Evolutionary conservation across 2,888 invertebrate genomes (phyloP).

Genomic region (Meghimatium bilineatum): DNA sequence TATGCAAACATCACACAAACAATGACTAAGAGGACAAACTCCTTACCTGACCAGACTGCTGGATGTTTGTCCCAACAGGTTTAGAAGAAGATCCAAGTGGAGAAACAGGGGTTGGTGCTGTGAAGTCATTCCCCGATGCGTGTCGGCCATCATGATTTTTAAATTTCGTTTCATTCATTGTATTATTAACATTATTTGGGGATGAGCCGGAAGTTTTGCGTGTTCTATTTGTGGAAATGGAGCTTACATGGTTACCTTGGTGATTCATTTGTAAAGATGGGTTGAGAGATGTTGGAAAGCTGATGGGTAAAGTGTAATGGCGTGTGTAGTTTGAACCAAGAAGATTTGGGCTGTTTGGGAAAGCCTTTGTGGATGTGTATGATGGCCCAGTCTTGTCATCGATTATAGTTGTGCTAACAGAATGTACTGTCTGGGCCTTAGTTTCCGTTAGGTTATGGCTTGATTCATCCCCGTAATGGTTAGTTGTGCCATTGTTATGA

Average conservation of each 20-base stretch:
- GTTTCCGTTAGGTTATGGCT: neutral
- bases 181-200: neutral
- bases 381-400: neutral
- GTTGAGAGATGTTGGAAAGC: constrained; percentile 26
- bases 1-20: too few relatives aligned
- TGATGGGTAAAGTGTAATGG: neutral
- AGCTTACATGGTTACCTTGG: neutral
- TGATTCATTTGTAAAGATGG: constrained; percentile 22
- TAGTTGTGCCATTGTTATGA: neutral
- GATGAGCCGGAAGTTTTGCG: neutral
- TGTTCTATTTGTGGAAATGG: neutral
- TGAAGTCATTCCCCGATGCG: constrained; percentile 31
- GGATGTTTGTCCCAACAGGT: neutral
- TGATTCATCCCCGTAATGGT: neutral
- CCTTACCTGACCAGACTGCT: too few relatives aligned
- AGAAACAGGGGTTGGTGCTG: constrained; percentile 3
- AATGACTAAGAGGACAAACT: too few relatives aligned
- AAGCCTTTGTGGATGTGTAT: neutral
- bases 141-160: constrained; percentile 24
- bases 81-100: neutral
- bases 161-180: neutral
- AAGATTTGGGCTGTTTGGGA: neutral
- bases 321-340: neutral
- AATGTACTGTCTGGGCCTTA: neutral
- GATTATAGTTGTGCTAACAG: neutral